A percentile compares a stretch with the other conserved stretches of the same genome.
These are phyloP conservation scores for Stenodema calcarata DNA, from an alignment of 2,888 invertebrate genomes.

Conservation along the genomic window DNA sequence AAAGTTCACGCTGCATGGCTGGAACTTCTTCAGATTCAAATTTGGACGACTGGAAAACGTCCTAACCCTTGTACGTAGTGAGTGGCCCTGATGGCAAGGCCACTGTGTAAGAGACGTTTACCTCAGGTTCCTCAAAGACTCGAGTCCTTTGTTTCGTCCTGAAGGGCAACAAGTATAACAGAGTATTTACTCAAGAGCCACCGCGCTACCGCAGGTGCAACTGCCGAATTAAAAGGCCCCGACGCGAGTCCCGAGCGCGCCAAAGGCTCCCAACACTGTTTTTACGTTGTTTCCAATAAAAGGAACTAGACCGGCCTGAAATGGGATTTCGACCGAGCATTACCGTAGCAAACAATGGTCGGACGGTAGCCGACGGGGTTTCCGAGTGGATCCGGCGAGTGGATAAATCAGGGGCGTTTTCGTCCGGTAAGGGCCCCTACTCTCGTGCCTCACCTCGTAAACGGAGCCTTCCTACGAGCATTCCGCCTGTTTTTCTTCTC, in stretches of 20 bases:
- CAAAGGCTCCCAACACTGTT: neutral
- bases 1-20: no score
- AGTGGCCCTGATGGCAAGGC: no score
- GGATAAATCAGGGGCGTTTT: slow-evolving; percentile 17
- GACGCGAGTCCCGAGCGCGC: neutral
- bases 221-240: slow-evolving; percentile 26
- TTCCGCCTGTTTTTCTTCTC: neutral
- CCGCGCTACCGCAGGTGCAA: neutral
- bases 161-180: neutral
- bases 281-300: slow-evolving; percentile 25
- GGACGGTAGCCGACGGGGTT: slow-evolving; percentile 21
- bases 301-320: slow-evolving; percentile 3
- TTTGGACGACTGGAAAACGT: neutral
- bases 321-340: neutral
- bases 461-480: slow-evolving; percentile 2
- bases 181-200: slow-evolving; percentile 9
- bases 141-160: neutral
- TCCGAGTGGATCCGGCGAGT: neutral
- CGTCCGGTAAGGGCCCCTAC: neutral
- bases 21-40: no score
- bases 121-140: neutral
- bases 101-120: neutral
- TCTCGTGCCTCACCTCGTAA: slow-evolving; percentile 31
- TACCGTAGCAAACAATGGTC: slow-evolving; percentile 14
- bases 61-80: no score